Evolutionary conservation across 2,797 vertebrate genomes (phyloP).

Genomic region (Threskiornis aethiopicus): DNA sequence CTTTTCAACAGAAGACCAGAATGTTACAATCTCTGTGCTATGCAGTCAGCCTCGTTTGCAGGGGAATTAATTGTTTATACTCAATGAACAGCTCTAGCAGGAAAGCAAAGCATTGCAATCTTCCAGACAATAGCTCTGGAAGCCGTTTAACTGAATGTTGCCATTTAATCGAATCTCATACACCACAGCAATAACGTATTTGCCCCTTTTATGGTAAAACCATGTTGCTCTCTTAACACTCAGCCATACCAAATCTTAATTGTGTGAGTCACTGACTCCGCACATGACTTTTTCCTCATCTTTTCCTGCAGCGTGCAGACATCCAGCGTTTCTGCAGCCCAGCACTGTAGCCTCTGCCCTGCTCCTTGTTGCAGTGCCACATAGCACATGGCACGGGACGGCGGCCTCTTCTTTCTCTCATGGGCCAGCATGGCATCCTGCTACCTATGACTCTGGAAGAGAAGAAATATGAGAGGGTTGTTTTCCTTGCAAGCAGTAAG

Average conservation of each 20-base stretch:
- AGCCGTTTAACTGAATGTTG: rapidly evolving
- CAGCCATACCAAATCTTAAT: background rate
- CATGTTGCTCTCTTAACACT: background rate
- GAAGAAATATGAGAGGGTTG: background rate
- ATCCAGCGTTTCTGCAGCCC: background rate
- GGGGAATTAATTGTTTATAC: background rate
- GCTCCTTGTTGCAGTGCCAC: background rate
- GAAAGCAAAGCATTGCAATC: background rate
- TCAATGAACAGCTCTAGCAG: background rate
- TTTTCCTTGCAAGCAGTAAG: background rate
- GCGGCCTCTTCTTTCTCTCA: background rate
- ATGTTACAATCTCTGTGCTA: background rate
- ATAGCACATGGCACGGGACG: rapidly evolving
- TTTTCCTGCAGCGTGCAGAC: background rate
- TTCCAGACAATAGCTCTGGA: background rate
- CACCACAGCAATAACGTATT: background rate
- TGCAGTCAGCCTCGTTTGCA: background rate
- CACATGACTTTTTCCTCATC: background rate
- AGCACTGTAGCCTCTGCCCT: background rate
- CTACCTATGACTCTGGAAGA: background rate
- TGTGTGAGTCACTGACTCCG: background rate
- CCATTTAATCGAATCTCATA: background rate
- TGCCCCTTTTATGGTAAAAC: background rate
- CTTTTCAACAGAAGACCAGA: background rate
- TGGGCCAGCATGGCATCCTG: background rate